Evolutionary conservation across 53 echinoderm and acorn worm species (phyloP).

Genomic region (Henricia sp.): DNA sequence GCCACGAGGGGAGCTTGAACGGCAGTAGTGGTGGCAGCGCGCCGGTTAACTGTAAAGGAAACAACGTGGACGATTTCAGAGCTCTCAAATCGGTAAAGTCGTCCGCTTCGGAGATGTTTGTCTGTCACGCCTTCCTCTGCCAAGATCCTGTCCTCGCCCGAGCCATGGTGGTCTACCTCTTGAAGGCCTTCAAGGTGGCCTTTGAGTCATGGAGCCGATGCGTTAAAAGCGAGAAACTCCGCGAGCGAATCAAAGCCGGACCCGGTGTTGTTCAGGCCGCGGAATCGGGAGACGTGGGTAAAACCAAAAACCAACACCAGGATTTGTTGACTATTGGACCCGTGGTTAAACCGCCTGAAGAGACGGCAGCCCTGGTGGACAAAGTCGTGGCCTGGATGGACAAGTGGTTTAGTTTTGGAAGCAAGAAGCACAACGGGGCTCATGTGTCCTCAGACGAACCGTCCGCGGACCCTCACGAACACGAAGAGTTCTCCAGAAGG

Average conservation of each 20-base stretch:
- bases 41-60: slow-evolving; percentile 18
- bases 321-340: slow-evolving; percentile 1
- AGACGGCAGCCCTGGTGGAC: slow-evolving; percentile 59
- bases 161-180: slow-evolving; percentile 87
- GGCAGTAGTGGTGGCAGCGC: not conserved
- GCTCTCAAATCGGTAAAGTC: slow-evolving; percentile 36
- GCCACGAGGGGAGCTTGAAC: not conserved
- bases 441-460: not conserved
- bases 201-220: slow-evolving; percentile 78
- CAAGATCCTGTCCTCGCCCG: slow-evolving; percentile 70
- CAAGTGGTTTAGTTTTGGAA: slow-evolving; percentile 66
- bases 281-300: not conserved
- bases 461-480: slow-evolving; percentile 40
- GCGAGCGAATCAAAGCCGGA: slow-evolving; percentile 69
- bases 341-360: slow-evolving; percentile 29
- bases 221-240: slow-evolving; percentile 70
- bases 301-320: not conserved
- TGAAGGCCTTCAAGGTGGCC: slow-evolving; percentile 87
- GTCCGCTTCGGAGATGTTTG: slow-evolving; percentile 58
- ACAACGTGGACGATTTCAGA: slow-evolving; percentile 46
- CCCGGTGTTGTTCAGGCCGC: slow-evolving; percentile 24
- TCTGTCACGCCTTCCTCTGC: slow-evolving; percentile 85
- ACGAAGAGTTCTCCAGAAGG: slow-evolving; percentile 56
- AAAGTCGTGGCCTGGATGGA: slow-evolving; percentile 80
- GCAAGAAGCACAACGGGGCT: slow-evolving; percentile 25